phyloP scores from a whole-genome alignment of 2,888 invertebrate genomes.

The Holacanthella duospinosa region DNA sequence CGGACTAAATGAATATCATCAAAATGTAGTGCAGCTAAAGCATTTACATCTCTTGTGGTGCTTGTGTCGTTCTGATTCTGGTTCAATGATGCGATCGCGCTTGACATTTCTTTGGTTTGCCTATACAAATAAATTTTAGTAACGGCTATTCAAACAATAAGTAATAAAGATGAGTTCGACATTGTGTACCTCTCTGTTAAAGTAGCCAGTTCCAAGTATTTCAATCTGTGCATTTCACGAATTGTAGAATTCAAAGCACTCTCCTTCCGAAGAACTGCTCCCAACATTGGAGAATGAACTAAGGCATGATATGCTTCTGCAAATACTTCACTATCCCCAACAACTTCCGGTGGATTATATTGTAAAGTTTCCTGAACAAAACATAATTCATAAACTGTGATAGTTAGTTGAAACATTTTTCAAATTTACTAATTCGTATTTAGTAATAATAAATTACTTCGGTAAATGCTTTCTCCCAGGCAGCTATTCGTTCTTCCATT shows the following conservation, averaged over 20 bases:
- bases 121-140: constrained; percentile 41
- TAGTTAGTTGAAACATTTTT: neutral
- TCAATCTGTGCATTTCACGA: constrained; percentile 57
- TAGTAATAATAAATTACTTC: no score
- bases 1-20: constrained; percentile 72
- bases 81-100: constrained; percentile 66
- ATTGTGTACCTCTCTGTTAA: constrained; percentile 52
- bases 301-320: constrained; percentile 70
- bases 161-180: neutral
- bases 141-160: neutral
- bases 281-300: constrained; percentile 71
- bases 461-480: constrained; percentile 68
- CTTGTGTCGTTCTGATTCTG: constrained; percentile 66
- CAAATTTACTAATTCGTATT: constrained; percentile 22
- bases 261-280: constrained; percentile 77
- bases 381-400: constrained; percentile 6
- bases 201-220: constrained; percentile 59
- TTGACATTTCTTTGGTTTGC: constrained; percentile 80
- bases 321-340: constrained; percentile 75
- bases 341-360: constrained; percentile 69
- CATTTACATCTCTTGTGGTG: constrained; percentile 75
- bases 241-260: constrained; percentile 74
- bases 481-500: constrained; percentile 62
- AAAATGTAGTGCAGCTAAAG: constrained; percentile 61
- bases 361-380: constrained; percentile 60